Evolutionary conservation across 2,797 vertebrate species (phyloP), one percentile per base, ranked within the genome.

Genomic region (Rhinatrema bivittatum): DNA sequence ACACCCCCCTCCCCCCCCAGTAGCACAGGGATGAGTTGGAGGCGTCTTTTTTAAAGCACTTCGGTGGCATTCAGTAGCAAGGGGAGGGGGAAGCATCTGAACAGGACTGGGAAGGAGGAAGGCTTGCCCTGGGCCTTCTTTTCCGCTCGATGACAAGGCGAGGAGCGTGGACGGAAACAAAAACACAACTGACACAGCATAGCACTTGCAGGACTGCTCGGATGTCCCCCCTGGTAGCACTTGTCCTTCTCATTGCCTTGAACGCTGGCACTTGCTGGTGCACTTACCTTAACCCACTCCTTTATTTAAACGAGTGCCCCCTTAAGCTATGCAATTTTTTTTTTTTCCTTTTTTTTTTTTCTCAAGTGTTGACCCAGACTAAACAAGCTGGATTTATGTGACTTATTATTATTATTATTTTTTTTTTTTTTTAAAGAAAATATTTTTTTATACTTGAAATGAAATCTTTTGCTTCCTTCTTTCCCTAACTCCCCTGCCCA

Each of bases 381-480:
- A 87, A 80, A 83, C 65, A 76, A 86, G 88, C 90, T 85, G 86
- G 86, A 87, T 79, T 81, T 58, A 63, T 70, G 80, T n/a, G n/a
- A n/a, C n/a, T n/a, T n/a, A n/a, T 71, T 85, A 86, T 78, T 87
- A 72, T 79, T 88, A 91, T 82, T 78, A 83, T 84, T 89, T 91
- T 88, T 89, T 85, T 91, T 89, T 90, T 94, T 98, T 98, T 94
- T 98, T 96, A 93, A 97, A 98, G 50, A 93, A 50, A 50, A 85
- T 85, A 91, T 92, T 89, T 91, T 87, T 91, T 89, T 91, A 96
- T 99, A 99, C 94, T 99, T 98, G 95, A 99, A 98, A 93, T 88
- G 88, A 93, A 90, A 93, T 95, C 90, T 84, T 94, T 94, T 91
- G 92, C 91, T 95, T 91, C 83, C 85, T 91, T 89, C 94, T 90